These are phyloP conservation scores for Glaucopsyche alexis DNA, from an alignment of 2,888 invertebrate species.

Conservation along the genomic window DNA sequence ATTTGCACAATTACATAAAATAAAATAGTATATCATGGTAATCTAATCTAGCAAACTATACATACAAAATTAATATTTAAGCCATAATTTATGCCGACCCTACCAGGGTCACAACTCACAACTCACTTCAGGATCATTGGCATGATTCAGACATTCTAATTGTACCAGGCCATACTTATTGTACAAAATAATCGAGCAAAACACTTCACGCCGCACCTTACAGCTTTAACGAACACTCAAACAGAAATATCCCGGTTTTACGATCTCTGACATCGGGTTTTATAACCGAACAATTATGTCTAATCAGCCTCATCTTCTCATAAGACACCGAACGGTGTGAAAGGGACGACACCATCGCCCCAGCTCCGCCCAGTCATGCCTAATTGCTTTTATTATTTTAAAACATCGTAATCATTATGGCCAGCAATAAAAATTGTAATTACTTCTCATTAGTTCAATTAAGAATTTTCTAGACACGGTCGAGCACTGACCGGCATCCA, in stretches of 20 bases:
- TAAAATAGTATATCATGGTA: neutral
- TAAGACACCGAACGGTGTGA: slow-evolving; percentile 48
- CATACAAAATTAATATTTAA: neutral
- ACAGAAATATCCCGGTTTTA: slow-evolving; percentile 68
- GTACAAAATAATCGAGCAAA: slow-evolving; percentile 32
- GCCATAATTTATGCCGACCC: slow-evolving; percentile 13
- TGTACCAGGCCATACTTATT: slow-evolving; percentile 46
- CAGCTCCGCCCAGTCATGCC: slow-evolving; percentile 75
- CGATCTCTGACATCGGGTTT: slow-evolving; percentile 77
- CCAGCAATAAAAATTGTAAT: slow-evolving; percentile 79
- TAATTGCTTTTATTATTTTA: slow-evolving; percentile 81
- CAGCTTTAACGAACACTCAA: slow-evolving; percentile 34
- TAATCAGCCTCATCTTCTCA: slow-evolving; percentile 61
- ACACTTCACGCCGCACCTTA: slow-evolving; percentile 12
- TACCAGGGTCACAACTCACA: slow-evolving; percentile 46
- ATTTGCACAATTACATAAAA: too few relatives aligned
- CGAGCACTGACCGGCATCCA: slow-evolving; percentile 62
- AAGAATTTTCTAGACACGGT: slow-evolving; percentile 79
- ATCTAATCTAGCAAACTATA: neutral
- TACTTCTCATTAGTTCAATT: slow-evolving; percentile 80
- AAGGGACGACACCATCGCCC: slow-evolving; percentile 57
- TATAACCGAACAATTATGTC: slow-evolving; percentile 79
- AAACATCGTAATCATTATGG: slow-evolving; percentile 80
- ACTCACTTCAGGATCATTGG: slow-evolving; percentile 56
- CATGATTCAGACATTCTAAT: slow-evolving; percentile 66